Base-by-base conservation (phyloP, 2,888 invertebrate species). In the Napeogenes inachia region DNA sequence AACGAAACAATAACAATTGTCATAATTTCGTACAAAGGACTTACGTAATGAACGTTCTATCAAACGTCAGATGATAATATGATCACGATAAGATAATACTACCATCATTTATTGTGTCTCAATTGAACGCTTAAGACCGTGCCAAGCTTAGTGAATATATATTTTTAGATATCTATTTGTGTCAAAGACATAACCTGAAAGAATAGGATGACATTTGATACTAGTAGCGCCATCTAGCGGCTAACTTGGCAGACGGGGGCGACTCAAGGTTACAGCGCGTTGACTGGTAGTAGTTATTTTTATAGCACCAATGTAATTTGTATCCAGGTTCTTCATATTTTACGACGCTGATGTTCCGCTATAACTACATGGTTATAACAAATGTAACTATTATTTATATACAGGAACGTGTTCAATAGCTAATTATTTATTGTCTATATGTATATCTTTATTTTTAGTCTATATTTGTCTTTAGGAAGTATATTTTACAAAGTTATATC, bases 211-310 rank as follows among this genome's bases (percentile, higher is more conserved):
- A 33, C 45, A 13, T 63, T 80, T 69, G 79, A 46, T 61, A 77
- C 85, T 0, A 2, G 60, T 76, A 72, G 62, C 81, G 84, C 87
- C 88, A 88, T 87, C 88, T 87, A 72, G 70, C 67, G 71, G 56
- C 63, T 84, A 88, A 88, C 85, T 88, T 87, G 87, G 83, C 63
- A 72, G 72, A 74, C 71, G 13, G 45, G 59, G 55, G 61, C 54
- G 47, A 54, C 42, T 64, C 74, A 71, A 74, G 74, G 75, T 75
- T 74, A 73, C 70, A 64, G 60, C 60, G 60, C 66, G 69, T 53
- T 62, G 68, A 63, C 61, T 63, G 65, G 59, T 3, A 3, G 65
- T 63, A 61, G 70, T 71, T 73, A 71, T 74, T 73, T 73, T 69
- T 70, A 70, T 70, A 70, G 59, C 69, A 59, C 66, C 68, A 66